These are phyloP conservation scores for Pristionchus pacificus DNA, from an alignment of 1,140 invertebrate genomes.

Conservation along the genomic window DNA sequence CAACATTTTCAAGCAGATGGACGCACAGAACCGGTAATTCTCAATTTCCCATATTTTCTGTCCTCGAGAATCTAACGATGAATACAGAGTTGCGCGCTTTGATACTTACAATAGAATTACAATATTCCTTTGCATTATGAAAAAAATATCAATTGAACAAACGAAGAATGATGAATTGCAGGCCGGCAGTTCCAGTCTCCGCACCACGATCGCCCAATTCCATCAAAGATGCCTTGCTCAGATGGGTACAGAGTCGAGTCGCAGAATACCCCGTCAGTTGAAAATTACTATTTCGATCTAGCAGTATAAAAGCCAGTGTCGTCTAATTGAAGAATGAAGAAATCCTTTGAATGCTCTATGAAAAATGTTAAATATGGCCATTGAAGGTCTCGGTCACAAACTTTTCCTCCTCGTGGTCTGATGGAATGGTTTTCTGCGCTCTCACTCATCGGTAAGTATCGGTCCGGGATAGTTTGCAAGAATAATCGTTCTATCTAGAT, in stretches of 20 bases:
- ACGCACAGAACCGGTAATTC: constrained; percentile 7
- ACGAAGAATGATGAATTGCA: neutral
- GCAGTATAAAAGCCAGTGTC: constrained; percentile 1
- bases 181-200: neutral
- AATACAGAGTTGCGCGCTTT: too few relatives aligned
- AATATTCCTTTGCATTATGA: too few relatives aligned
- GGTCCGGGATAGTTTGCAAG: too few relatives aligned
- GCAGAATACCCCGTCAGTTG: constrained; percentile 33
- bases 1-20: constrained; percentile 42
- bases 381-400: constrained; percentile 91
- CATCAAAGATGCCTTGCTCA: constrained; percentile 39
- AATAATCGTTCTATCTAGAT: too few relatives aligned
- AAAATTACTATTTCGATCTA: constrained; percentile 27
- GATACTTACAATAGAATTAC: too few relatives aligned
- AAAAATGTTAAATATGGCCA: neutral
- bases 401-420: constrained; percentile 91
- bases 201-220: constrained; percentile 28
- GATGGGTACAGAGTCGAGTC: constrained; percentile 35
- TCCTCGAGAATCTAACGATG: constrained; percentile 3
- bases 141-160: too few relatives aligned
- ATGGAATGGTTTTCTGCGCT: constrained; percentile 92
- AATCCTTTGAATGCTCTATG: neutral
- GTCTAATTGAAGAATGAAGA: neutral
- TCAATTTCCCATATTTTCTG: neutral
- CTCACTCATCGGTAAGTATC: constrained; percentile 89